These are phyloP conservation scores for Ethmia dodecea DNA, from an alignment of 2,888 invertebrate species.

Conservation along the genomic window DNA sequence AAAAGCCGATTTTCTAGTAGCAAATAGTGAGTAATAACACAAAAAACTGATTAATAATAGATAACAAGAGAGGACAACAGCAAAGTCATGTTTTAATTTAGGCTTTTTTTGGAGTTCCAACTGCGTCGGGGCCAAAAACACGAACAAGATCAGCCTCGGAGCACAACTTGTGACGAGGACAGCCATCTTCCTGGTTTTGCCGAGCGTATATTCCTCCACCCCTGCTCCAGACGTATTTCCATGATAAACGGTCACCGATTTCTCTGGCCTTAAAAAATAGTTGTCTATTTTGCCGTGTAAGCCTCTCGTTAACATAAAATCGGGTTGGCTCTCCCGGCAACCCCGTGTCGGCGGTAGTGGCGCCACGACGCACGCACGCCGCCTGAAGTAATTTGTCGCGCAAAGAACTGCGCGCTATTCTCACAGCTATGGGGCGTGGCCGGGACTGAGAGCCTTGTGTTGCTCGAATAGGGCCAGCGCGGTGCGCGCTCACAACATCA, in stretches of 20 bases:
- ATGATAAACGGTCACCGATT: not conserved
- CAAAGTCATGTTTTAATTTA: no score
- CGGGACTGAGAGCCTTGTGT: not conserved
- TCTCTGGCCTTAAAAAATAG: not conserved
- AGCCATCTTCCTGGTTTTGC: not conserved
- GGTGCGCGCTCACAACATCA: constrained; percentile 1
- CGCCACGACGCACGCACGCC: constrained; percentile 14
- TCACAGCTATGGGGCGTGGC: constrained; percentile 9
- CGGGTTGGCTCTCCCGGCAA: constrained; percentile 1
- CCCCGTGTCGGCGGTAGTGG: not conserved
- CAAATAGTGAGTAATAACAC: no score
- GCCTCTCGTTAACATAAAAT: constrained; percentile 4
- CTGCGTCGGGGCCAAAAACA: not conserved
- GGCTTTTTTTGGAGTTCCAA: no score
- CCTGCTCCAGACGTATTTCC: constrained; percentile 2
- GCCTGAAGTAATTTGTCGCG: constrained; percentile 13
- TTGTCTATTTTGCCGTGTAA: not conserved
- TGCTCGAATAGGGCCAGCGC: not conserved
- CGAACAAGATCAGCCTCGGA: not conserved
- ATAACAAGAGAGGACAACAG: no score
- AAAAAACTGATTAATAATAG: no score
- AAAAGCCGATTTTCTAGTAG: no score
- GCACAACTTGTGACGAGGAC: not conserved
- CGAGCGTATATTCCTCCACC: not conserved
- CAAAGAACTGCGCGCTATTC: constrained; percentile 12